Percentiles rank a stretch among this genome's conserved stretches.
Conservation (phyloP, 1,140 invertebrate genomes). For the Conopomorpha cramerella region DNA sequence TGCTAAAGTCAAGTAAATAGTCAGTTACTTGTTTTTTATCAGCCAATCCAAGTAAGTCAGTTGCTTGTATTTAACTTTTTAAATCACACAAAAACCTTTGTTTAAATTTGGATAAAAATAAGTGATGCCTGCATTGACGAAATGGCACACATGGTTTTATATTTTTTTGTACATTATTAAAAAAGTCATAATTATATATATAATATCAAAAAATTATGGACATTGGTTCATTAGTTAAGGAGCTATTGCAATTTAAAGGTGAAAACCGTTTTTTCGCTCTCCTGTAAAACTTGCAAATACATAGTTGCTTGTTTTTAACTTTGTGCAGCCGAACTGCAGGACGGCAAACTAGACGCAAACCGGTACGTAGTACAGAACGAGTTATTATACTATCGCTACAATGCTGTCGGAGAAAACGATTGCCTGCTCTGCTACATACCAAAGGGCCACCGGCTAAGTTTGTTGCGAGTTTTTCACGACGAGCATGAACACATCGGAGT, state of each 20-base stretch:
- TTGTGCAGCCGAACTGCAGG: slow-evolving; percentile 1
- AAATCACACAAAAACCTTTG: too few species aligned
- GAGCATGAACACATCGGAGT: slow-evolving; percentile 8
- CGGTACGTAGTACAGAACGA: slow-evolving; percentile 1
- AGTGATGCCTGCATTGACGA: too few species aligned
- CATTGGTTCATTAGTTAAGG: background rate
- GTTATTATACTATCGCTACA: slow-evolving; percentile 1
- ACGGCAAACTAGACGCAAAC: background rate
- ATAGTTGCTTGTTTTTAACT: slow-evolving; percentile 1
- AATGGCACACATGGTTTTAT: too few species aligned
- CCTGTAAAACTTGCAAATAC: too few species aligned
- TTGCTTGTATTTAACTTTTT: too few species aligned
- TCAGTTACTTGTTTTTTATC: too few species aligned
- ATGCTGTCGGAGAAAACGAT: background rate
- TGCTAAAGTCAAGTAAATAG: too few species aligned
- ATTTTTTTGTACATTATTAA: too few species aligned
- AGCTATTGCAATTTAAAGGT: background rate
- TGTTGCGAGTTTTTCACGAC: slow-evolving; percentile 11
- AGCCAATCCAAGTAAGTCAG: too few species aligned
- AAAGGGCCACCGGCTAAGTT: slow-evolving; percentile 5
- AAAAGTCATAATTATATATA: too few species aligned
- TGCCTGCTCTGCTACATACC: slow-evolving; percentile 3
- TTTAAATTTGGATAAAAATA: too few species aligned
- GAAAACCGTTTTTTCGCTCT: slow-evolving; percentile 1
- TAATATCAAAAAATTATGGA: background rate